phyloP scores from a whole-genome alignment of 2,797 vertebrate species.

The Halcyon chelicuti region DNA sequence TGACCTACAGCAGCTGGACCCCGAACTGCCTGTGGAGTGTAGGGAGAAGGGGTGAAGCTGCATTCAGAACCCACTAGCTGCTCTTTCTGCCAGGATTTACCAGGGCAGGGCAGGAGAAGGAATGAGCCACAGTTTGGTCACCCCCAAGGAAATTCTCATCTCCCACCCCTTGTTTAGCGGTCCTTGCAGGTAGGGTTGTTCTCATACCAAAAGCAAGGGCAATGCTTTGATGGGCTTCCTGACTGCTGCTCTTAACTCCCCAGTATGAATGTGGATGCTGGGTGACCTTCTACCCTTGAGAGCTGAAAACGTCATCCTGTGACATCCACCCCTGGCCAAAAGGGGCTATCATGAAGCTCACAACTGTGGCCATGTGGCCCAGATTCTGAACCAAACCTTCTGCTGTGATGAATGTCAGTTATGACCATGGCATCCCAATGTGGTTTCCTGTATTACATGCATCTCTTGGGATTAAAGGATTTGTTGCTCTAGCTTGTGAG shows the following conservation, averaged over 20 bases:
- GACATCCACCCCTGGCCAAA: background rate
- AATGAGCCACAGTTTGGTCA: background rate
- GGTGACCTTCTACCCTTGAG: background rate
- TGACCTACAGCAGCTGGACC: background rate
- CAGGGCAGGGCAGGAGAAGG: background rate
- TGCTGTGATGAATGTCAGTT: background rate
- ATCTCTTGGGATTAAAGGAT: background rate
- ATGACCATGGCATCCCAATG: background rate
- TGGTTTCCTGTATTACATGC: background rate
- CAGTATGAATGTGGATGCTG: background rate
- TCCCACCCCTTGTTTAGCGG: background rate
- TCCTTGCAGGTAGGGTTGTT: background rate
- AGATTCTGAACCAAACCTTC: background rate
- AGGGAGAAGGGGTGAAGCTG: background rate
- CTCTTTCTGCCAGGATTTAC: background rate
- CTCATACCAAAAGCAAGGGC: background rate
- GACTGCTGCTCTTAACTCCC: background rate
- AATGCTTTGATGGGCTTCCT: background rate
- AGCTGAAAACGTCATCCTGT: background rate
- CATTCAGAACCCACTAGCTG: background rate
- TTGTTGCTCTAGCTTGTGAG: background rate
- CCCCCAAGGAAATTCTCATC: background rate
- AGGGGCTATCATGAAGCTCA: background rate
- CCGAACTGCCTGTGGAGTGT: background rate
- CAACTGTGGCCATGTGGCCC: background rate